phyloP scores from a whole-genome alignment of 2,888 invertebrate species.

The Osedax frankpressi region DNA sequence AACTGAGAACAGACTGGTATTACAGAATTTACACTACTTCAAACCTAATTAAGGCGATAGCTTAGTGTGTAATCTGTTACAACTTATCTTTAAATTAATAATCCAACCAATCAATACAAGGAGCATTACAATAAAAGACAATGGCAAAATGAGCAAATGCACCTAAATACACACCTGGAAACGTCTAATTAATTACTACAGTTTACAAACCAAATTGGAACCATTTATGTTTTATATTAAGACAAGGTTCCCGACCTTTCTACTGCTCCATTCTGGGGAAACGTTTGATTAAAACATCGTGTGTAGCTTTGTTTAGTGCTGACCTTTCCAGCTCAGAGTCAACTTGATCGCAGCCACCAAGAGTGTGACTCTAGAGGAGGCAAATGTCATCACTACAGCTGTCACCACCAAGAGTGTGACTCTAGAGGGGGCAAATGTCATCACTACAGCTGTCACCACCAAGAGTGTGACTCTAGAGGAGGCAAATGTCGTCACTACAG shows the following conservation, averaged over 20 bases:
- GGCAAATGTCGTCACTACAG: too few relatives aligned
- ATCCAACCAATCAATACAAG: not conserved
- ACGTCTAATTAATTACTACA: not conserved
- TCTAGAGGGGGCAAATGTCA: too few relatives aligned
- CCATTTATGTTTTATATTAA: not conserved
- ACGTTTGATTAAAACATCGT: constrained; percentile 1
- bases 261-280: not conserved
- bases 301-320: not conserved
- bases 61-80: not conserved
- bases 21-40: constrained; percentile 4
- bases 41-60: not conserved
- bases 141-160: not conserved
- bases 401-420: not conserved
- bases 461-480: too few relatives aligned
- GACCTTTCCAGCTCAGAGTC: constrained; percentile 6
- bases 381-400: constrained; percentile 9
- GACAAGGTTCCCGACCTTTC: constrained; percentile 5
- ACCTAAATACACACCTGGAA: not conserved
- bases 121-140: not conserved
- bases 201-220: not conserved
- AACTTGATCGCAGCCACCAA: not conserved
- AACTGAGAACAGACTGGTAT: not conserved
- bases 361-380: not conserved
- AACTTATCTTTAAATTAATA: not conserved
- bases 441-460: too few relatives aligned